A percentile compares a stretch with the other conserved stretches of the same genome.
Evolutionary conservation across 2,888 invertebrate genomes (phyloP).

Genomic region (Cephonodes hylas): DNA sequence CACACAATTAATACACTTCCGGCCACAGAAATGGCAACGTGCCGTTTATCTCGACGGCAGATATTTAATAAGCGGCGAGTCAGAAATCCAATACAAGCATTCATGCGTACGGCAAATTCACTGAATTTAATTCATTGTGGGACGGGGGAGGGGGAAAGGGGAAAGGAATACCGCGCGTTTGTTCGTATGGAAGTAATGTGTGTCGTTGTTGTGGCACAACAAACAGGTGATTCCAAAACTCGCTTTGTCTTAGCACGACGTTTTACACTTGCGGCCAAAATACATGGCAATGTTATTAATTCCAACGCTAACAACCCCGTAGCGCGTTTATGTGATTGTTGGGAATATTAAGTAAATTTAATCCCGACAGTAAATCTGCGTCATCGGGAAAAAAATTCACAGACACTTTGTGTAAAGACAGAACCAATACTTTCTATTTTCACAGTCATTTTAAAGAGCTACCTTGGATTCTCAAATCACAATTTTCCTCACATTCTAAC

Average conservation of each 20-base stretch:
- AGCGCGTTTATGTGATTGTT: no score
- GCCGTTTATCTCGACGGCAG: not conserved
- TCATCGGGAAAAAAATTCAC: no score
- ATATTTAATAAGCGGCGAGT: slow-evolving; percentile 1
- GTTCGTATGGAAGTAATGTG: slow-evolving; percentile 16
- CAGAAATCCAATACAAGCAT: not conserved
- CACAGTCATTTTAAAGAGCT: no score
- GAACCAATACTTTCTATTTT: no score
- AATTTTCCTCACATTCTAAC: no score
- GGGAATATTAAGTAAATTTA: no score
- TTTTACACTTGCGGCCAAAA: not conserved
- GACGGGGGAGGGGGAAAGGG: not conserved
- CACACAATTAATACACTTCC: not conserved
- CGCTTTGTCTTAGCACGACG: slow-evolving; percentile 31
- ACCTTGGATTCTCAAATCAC: no score
- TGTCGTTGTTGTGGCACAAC: slow-evolving; percentile 25
- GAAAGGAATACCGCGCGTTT: not conserved
- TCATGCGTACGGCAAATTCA: not conserved
- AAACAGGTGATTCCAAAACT: slow-evolving; percentile 40
- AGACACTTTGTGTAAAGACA: no score
- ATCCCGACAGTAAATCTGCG: no score
- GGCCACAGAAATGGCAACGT: not conserved
- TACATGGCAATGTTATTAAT: no score
- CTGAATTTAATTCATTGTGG: not conserved
- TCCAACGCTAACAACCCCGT: no score